phyloP scores from a whole-genome alignment of 2,888 invertebrate species.

The Uropetala carovei region DNA sequence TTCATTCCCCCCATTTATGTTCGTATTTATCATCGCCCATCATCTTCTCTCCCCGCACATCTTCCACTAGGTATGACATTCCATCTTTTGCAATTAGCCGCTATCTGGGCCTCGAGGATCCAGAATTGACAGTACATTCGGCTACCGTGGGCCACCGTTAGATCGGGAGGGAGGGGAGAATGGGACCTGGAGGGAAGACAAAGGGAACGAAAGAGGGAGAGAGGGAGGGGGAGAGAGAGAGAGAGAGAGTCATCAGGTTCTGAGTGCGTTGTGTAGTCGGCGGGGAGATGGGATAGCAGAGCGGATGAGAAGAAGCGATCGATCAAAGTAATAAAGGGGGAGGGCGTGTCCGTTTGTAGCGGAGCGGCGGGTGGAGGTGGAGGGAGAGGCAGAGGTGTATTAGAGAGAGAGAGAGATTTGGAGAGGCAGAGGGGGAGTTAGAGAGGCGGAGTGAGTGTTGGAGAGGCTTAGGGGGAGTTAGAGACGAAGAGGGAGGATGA shows the following conservation, averaged over 20 bases:
- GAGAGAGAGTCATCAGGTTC: slow-evolving; percentile 23
- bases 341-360: not conserved
- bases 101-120: not conserved
- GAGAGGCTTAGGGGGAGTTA: not conserved
- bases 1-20: not conserved
- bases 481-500: not conserved
- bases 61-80: not conserved
- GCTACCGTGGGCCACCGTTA: slow-evolving; percentile 24
- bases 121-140: slow-evolving; percentile 4
- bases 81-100: slow-evolving; percentile 24
- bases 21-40: not conserved
- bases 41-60: not conserved
- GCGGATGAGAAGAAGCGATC: not conserved
- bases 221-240: not conserved
- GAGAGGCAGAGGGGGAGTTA: too few species aligned
- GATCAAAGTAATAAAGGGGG: slow-evolving; percentile 24
- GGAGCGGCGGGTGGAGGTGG: not conserved
- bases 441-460: not conserved
- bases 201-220: not conserved
- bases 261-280: slow-evolving; percentile 25
- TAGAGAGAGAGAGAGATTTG: too few species aligned
- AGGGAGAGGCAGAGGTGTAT: not conserved
- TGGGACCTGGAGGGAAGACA: not conserved
- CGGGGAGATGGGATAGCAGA: not conserved
- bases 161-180: not conserved